Evolutionary conservation across 2,113 vertebrate species (phyloP), one percentile per base, ranked within the genome.

Genomic region (Sebastes schlegelii): DNA sequence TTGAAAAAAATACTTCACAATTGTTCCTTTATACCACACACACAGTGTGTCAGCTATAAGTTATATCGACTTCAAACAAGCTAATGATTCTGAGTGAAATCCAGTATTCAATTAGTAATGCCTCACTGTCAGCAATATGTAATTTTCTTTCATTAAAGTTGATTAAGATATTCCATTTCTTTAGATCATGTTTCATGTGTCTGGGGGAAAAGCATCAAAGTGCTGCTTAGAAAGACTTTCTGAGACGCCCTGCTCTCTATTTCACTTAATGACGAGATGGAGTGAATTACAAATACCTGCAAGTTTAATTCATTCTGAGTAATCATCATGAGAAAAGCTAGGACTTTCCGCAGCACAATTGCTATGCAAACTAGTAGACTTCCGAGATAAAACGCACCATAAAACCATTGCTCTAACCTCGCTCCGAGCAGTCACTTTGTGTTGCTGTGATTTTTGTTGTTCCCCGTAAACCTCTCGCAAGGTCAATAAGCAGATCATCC

Each of bases 401-500:
- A 26, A 73, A 76, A 68, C 73, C 58, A 54, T 48, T 46, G 70
- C 23, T 79, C n/a, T 67, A 77, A 90, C 86, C 88, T 88, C 79
- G 77, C 85, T 90, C 65, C 57, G 10, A 90, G 86, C 84, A 83
- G 48, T 80, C 26, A 6, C 19, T 65, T 77, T 40, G 34, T 75
- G 65, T 74, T 85, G 77, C n/a, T 51, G 26, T 57, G 8, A 62
- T 26, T 74, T 34, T 81, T n/a, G 51, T 13, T 46, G n/a, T 42
- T 19, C 11, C 21, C 46, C 6, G 3, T 70, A 75, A 92, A 74
- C 26, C 45, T 65, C 16, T 58, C 52, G 64, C 78, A 89, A 86
- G 72, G 86, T 92, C 77, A 89, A 65, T 52, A 71, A 79, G 62
- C 48, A 60, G 61, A 76, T 86, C 62, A 88, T 54, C 77, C 43